Conservation (phyloP, 2,797 vertebrate species). For the Microhierax caerulescens region DNA sequence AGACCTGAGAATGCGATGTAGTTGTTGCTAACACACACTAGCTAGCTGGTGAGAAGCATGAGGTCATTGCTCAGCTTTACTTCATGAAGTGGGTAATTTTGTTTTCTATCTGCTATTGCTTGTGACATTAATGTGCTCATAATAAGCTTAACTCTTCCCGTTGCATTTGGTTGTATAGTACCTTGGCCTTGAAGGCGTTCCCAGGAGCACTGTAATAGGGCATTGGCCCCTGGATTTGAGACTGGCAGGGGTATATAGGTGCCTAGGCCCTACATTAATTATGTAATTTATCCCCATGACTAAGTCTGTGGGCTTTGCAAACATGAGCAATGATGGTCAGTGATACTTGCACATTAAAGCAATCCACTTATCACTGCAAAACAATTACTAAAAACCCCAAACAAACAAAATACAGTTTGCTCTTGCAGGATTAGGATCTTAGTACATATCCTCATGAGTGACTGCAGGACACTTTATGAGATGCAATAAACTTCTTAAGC, state of each 20-base stretch:
- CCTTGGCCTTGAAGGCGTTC: background rate
- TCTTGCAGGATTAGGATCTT: background rate
- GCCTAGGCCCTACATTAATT: background rate
- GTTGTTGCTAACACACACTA: background rate
- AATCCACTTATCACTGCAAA: background rate
- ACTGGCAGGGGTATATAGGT: background rate
- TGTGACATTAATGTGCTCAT: background rate
- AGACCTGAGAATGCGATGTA: background rate
- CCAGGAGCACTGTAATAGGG: background rate
- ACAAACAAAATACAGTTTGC: background rate
- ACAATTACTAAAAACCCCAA: background rate
- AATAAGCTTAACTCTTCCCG: background rate
- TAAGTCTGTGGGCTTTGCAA: background rate
- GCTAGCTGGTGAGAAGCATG: background rate
- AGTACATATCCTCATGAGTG: fast-evolving
- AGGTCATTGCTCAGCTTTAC: background rate
- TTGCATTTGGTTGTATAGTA: background rate
- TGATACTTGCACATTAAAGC: background rate
- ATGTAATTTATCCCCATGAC: background rate
- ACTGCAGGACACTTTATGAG: background rate
- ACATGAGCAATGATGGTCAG: background rate
- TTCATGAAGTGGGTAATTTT: background rate
- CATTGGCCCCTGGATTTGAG: background rate
- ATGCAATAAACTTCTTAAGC: background rate
- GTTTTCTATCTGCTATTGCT: background rate